Evolutionary conservation across 37 sponge, comb jelly and placozoan genomes (phyloP).

Genomic region (Diacarnus erythraeanus): DNA sequence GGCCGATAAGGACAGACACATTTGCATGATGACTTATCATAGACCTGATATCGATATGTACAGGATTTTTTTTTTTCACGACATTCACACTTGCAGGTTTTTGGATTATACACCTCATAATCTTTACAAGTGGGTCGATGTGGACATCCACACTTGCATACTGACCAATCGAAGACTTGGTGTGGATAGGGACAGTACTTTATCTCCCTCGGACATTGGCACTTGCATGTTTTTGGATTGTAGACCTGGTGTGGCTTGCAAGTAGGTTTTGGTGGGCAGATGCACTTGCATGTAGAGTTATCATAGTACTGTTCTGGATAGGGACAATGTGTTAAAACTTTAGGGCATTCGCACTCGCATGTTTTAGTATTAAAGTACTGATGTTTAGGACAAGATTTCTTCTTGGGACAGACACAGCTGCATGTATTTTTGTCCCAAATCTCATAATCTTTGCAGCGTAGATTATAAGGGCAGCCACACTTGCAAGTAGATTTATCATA

Average conservation of each 20-base stretch:
- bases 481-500: conserved; percentile 11
- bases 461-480: not conserved
- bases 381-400: not conserved
- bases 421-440: conserved; percentile 1
- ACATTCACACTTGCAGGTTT: conserved; percentile 42
- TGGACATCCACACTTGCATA: conserved; percentile 22
- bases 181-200: too few species aligned
- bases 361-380: conserved; percentile 25
- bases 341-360: conserved; percentile 40
- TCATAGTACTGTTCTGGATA: not conserved
- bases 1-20: conserved; percentile 10
- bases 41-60: not conserved
- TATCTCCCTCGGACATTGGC: too few species aligned
- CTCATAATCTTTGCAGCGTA: not conserved
- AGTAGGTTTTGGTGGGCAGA: too few species aligned
- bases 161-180: not conserved
- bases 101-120: not conserved
- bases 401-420: conserved; percentile 18
- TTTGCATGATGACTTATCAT: conserved; percentile 2
- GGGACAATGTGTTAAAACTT: too few species aligned
- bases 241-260: too few species aligned
- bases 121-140: not conserved
- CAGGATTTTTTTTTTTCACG: too few species aligned
- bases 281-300: not conserved
- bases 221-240: too few species aligned